A percentile compares a stretch with the other conserved stretches of the same genome.
Evolutionary conservation across 2,113 vertebrate genomes (phyloP).

Genomic region (Genyomyrus donnyi): DNA sequence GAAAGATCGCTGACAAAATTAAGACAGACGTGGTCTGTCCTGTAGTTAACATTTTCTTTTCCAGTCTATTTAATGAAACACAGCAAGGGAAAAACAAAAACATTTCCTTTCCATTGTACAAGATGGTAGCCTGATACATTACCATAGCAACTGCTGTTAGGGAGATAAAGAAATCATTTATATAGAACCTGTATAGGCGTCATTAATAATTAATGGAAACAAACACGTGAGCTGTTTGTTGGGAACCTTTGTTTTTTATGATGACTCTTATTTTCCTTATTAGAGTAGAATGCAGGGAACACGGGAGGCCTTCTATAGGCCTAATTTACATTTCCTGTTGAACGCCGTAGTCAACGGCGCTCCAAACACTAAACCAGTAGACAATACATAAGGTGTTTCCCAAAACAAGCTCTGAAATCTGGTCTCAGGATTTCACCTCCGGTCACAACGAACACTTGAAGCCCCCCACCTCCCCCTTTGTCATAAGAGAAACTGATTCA

Average conservation of each 20-base stretch:
- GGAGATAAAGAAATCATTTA: background rate
- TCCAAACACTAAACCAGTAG: background rate
- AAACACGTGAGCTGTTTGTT: background rate
- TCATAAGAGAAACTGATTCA: background rate
- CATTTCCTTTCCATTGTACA: background rate
- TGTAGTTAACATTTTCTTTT: background rate
- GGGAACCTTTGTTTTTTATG: background rate
- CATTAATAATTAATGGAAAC: background rate
- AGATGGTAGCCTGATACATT: background rate
- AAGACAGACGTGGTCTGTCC: background rate
- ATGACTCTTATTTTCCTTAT: background rate
- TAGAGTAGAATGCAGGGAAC: background rate
- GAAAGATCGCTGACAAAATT: background rate
- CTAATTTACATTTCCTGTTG: background rate
- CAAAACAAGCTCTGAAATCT: background rate
- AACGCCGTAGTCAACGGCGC: background rate
- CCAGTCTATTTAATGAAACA: background rate
- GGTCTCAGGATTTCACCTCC: background rate
- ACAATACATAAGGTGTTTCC: background rate
- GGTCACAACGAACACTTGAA: background rate
- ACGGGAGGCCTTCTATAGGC: background rate
- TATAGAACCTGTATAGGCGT: background rate
- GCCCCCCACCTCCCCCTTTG: background rate
- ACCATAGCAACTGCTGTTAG: conserved; percentile 15
- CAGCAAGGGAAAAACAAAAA: background rate